A percentile compares a stretch with the other conserved stretches of the same genome.
These are phyloP conservation scores for Quadriops clusia DNA, from an alignment of 2,888 invertebrate species.

Conservation along the genomic window DNA sequence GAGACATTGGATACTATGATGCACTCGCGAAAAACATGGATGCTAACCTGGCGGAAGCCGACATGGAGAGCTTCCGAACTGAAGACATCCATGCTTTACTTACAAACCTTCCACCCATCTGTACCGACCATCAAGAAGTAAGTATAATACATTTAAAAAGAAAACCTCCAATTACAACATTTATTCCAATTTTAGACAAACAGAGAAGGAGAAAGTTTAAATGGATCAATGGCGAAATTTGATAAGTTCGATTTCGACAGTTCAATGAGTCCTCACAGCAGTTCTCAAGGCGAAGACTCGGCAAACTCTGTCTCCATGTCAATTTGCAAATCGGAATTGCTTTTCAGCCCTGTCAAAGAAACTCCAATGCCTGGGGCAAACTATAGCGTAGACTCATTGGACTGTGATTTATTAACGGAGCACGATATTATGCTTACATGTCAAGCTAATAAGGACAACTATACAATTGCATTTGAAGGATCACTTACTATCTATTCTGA, in stretches of 20 bases:
- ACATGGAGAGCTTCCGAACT: constrained; percentile 87
- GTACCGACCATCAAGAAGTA: constrained; percentile 41
- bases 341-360: constrained; percentile 85
- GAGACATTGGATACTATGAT: constrained; percentile 59
- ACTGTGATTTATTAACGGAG: constrained; percentile 70
- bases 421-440: constrained; percentile 83
- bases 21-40: constrained; percentile 80
- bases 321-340: constrained; percentile 80
- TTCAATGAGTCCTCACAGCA: constrained; percentile 63
- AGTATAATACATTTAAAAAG: constrained; percentile 9
- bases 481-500: constrained; percentile 75
- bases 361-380: constrained; percentile 56
- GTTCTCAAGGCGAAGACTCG: constrained; percentile 64
- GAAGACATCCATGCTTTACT: constrained; percentile 83
- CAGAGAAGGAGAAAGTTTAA: constrained; percentile 70
- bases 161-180: too few relatives aligned
- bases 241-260: constrained; percentile 69
- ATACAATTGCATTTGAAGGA: constrained; percentile 89
- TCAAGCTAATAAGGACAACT: constrained; percentile 87
- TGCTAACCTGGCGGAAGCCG: constrained; percentile 86
- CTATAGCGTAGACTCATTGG: constrained; percentile 83
- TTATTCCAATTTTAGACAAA: constrained; percentile 42
- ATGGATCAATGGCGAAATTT: constrained; percentile 69
- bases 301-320: constrained; percentile 73
- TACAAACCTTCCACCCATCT: constrained; percentile 63